Conservation (phyloP, 2,113 vertebrate species). For the Poicephalus meyeri region DNA sequence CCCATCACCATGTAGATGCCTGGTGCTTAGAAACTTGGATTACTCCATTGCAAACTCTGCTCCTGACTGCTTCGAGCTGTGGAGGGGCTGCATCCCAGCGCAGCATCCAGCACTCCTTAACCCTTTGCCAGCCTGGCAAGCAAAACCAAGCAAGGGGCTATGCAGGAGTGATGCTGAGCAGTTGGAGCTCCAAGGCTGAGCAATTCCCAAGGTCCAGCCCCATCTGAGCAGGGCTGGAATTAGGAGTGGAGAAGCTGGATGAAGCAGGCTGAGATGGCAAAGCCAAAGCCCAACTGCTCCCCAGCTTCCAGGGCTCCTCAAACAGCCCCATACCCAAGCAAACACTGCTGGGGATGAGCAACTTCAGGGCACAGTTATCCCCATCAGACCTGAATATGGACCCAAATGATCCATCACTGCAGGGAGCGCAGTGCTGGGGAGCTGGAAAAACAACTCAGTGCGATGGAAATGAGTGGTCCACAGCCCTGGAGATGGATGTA, state of each 20-base stretch:
- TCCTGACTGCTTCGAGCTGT: neutral
- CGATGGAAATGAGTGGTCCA: accelerated
- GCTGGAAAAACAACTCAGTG: neutral
- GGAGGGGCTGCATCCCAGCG: accelerated
- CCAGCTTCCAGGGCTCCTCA: neutral
- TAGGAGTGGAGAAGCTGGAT: neutral
- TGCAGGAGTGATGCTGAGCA: neutral
- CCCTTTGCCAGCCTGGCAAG: neutral
- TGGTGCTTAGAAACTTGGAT: neutral
- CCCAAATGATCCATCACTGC: accelerated
- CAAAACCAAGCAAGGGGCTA: neutral
- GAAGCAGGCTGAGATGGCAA: neutral
- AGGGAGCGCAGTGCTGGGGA: accelerated
- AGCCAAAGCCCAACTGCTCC: neutral
- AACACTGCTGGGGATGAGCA: accelerated
- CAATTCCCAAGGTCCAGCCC: neutral
- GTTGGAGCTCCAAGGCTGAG: neutral
- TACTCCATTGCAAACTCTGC: neutral
- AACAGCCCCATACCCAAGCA: neutral
- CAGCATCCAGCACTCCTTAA: neutral
- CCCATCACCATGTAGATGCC: accelerated
- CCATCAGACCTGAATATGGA: neutral
- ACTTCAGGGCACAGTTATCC: accelerated
- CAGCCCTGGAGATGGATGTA: neutral
- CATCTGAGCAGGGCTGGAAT: neutral